A percentile compares a stretch with the other conserved stretches of the same genome.
Evolutionary conservation across 1,140 invertebrate species (phyloP).

Genomic region (Potamilus streckersoni): DNA sequence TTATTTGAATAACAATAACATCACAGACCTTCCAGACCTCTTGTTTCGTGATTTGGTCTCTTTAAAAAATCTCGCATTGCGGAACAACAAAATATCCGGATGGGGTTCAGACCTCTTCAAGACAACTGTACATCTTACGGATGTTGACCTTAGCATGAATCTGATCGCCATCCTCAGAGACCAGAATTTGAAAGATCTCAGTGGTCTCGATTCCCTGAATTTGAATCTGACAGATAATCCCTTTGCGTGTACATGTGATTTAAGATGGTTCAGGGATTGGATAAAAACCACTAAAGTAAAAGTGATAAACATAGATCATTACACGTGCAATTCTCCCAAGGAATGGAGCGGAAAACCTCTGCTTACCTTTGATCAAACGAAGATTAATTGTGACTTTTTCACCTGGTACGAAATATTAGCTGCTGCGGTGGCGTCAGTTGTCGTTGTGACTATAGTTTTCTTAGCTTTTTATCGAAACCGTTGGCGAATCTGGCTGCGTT

Average conservation of each 20-base stretch:
- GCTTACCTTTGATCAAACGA: slow-evolving; percentile 38
- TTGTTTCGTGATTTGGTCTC: slow-evolving; percentile 33
- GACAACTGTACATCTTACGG: slow-evolving; percentile 10
- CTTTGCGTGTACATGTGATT: slow-evolving; percentile 52
- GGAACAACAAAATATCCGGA: slow-evolving; percentile 37
- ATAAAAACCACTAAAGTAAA: slow-evolving; percentile 39
- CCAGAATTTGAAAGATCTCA: slow-evolving; percentile 41
- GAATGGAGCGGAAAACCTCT: slow-evolving; percentile 41
- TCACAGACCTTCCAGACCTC: slow-evolving; percentile 31
- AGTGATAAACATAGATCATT: slow-evolving; percentile 23
- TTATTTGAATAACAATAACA: slow-evolving; percentile 37
- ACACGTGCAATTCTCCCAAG: slow-evolving; percentile 33
- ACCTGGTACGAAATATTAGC: slow-evolving; percentile 32
- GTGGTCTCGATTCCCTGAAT: slow-evolving; percentile 17
- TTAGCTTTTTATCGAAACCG: slow-evolving; percentile 35
- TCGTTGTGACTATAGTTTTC: slow-evolving; percentile 26
- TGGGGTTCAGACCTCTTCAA: slow-evolving; percentile 43
- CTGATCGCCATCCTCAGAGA: slow-evolving; percentile 40
- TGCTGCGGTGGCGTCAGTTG: slow-evolving; percentile 11
- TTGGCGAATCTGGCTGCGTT: slow-evolving; percentile 40
- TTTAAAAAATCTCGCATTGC: slow-evolving; percentile 34
- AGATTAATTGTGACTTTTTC: slow-evolving; percentile 48
- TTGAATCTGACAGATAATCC: slow-evolving; percentile 44
- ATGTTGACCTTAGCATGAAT: slow-evolving; percentile 47
- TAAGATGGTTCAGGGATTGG: slow-evolving; percentile 54